Evolutionary conservation across 2,797 vertebrate species (phyloP).

Genomic region (Numenius phaeopus): DNA sequence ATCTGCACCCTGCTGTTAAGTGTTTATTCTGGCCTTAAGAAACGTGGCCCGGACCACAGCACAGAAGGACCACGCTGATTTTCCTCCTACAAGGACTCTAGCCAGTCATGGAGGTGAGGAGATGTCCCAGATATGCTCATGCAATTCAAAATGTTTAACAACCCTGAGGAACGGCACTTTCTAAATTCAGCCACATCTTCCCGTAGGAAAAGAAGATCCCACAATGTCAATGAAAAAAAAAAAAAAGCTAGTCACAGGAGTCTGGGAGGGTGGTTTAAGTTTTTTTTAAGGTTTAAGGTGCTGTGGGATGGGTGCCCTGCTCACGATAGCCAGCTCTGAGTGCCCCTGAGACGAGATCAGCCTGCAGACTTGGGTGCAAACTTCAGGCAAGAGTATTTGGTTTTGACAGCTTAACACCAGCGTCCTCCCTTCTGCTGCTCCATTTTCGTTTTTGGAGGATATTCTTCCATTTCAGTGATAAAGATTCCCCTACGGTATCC

Average conservation of each 20-base stretch:
- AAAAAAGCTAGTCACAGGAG: background rate
- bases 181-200: background rate
- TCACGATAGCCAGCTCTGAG: background rate
- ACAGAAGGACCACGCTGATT: background rate
- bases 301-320: background rate
- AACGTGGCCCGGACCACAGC: background rate
- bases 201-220: background rate
- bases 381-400: background rate
- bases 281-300: background rate
- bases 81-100: background rate
- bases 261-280: background rate
- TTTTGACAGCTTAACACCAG: background rate
- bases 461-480: background rate
- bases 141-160: background rate
- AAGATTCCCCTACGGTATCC: background rate
- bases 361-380: background rate
- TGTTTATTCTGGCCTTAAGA: accelerated
- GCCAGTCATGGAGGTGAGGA: background rate
- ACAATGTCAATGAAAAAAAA: background rate
- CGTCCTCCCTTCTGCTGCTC: background rate
- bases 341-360: background rate
- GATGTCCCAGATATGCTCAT: background rate
- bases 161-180: background rate
- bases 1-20: accelerated
- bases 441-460: background rate